Base-by-base conservation (phyloP, 2,797 vertebrate species). In the Pangasius krempfi region DNA sequence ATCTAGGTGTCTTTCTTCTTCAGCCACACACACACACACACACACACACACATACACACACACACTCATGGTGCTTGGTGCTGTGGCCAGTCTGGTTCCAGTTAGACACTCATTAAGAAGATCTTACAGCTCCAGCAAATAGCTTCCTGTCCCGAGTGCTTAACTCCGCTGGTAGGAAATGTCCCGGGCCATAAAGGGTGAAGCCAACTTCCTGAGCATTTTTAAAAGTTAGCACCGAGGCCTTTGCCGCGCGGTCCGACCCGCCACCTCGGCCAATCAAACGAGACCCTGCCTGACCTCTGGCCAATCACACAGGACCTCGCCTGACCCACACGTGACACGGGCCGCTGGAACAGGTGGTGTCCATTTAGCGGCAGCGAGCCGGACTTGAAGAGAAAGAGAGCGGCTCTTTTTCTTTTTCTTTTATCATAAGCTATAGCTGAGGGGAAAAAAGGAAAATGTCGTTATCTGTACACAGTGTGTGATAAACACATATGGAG, bases 41-140 rank as follows among this genome's bases (percentile, higher is more conserved):
- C 30, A 20, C 62, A 44, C 33, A 30, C 84, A 13, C 56, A 27
- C 60, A 80, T 62, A 64, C 37, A 2, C 70, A 56, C 62, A 22
- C 66, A 47, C 68, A 44, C 66, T 89, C 47, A 60, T 95, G 96
- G 96, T 84, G 30, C 82, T 84, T 84, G 95, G 97, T 96, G 97
- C 97, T 98, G 25, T 95, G 94, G 97, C 97, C 98, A 96, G 96
- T 96, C 98, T 99, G 98, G 97, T 99, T 99, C 98, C 97, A 97
- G 97, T 99, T 99, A 99, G 97, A 95, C 96, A 96, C 97, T 98
- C 97, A 98, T 99, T 99, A 99, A 97, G 97, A 97, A 98, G 97
- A 98, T 98, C 98, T 99, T 98, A 99, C 97, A 94, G 97, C 96
- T 96, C 93, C 93, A 95, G 97, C 96, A 97, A 99, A 98, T 97